Conservation (phyloP, 2,113 vertebrate genomes). For the Oncorhynchus mykiss region DNA sequence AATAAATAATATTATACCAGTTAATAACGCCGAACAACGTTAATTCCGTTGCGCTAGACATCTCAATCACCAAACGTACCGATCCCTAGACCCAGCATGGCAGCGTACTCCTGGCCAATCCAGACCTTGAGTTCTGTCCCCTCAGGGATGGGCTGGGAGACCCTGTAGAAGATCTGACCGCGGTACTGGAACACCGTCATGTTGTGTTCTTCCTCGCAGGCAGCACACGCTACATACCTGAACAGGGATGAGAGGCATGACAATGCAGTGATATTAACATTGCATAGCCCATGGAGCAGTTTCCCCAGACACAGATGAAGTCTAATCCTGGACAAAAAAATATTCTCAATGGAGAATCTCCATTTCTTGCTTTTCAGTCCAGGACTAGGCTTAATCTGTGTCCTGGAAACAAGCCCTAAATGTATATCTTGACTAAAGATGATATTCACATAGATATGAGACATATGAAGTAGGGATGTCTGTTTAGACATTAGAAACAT, state of each 20-base stretch:
- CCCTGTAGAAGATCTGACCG: constrained; percentile 73
- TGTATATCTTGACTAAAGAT: neutral
- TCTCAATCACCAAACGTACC: constrained; percentile 45
- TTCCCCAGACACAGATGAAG: too few relatives aligned
- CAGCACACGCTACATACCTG: constrained; percentile 71
- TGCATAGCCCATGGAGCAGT: too few relatives aligned
- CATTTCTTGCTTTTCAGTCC: too few relatives aligned
- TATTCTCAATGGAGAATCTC: neutral
- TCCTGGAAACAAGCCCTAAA: too few relatives aligned
- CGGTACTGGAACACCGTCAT: constrained; percentile 73
- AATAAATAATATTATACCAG: too few relatives aligned
- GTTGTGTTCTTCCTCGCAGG: constrained; percentile 70
- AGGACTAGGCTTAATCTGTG: too few relatives aligned
- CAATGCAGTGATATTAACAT: neutral
- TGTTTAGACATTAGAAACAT: too few relatives aligned
- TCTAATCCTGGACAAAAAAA: too few relatives aligned
- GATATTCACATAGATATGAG: neutral
- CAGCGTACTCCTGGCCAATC: constrained; percentile 74
- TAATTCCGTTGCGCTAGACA: too few relatives aligned
- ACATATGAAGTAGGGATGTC: too few relatives aligned
- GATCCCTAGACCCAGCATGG: constrained; percentile 66
- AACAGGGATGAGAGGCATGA: neutral
- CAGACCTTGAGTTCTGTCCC: constrained; percentile 73
- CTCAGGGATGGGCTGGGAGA: constrained; percentile 61
- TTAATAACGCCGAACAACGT: too few relatives aligned